Base-by-base conservation (phyloP, 2,113 vertebrate genomes). In the Smithornis capensis region DNA sequence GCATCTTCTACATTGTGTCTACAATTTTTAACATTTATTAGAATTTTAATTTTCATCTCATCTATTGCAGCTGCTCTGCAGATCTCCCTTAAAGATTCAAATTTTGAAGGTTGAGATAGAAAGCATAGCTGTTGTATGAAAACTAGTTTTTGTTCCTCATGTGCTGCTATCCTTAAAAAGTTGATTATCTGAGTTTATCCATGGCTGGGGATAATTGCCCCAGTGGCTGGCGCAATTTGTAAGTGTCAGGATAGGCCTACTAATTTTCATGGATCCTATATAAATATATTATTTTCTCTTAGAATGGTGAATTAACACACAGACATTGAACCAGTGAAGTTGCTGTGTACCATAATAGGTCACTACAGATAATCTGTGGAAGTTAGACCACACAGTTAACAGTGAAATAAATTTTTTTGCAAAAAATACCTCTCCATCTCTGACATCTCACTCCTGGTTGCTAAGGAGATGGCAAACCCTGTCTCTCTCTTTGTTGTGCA, bases 191-290 rank as follows among this genome's bases (percentile, higher is more conserved):
- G n/a, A 55, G 4, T n/a, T 49, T 10, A n/a, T 27, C 21, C 74
- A 8, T 29, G 22, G 28, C n/a, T n/a, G n/a, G n/a, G n/a, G n/a
- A n/a, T n/a, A n/a, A n/a, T n/a, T n/a, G n/a, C n/a, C n/a, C n/a
- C 25, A 57, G 40, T 3, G 1, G 10, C 27, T 82, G 28, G 19
- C 14, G 18, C 9, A 5, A 52, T 63, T 24, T 70, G 13, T 35
- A 11, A 67, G 25, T 50, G 33, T 18, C 8, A 67, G 19, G 8
- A 45, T 71, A n/a, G 0, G 1, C 2, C 3, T 24, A 23, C 12
- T 31, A 44, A 35, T 47, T 67, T 79, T 89, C 16, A 38, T 33
- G 7, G 6, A 47, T 64, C 19, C 19, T 79, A 23, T 12, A 38
- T 19, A 68, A 50, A 8, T 17, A 24, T 23, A 31, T 47, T 16